phyloP scores from a whole-genome alignment of 2,888 invertebrate genomes.

The Microctonus hyperodae region DNA sequence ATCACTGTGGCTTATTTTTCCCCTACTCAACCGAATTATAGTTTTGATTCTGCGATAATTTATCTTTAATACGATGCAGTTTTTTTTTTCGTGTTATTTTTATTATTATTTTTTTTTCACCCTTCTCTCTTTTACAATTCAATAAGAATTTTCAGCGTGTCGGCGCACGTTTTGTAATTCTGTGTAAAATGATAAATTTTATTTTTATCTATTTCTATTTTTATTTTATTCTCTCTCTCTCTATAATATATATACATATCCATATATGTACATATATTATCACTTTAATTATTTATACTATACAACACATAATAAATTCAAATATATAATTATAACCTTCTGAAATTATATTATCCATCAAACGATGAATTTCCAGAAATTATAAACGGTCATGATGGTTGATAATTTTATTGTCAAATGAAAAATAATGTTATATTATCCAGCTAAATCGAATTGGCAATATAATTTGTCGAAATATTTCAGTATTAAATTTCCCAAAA shows the following conservation, averaged over 20 bases:
- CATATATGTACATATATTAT: slow-evolving; percentile 8
- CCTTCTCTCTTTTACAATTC: not conserved
- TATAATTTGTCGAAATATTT: slow-evolving; percentile 2
- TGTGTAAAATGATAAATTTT: not conserved
- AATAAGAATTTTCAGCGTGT: slow-evolving; percentile 6
- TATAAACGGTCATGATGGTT: slow-evolving; percentile 18
- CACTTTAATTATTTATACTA: too few relatives aligned
- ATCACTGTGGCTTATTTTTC: slow-evolving; percentile 18
- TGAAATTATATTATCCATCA: not conserved
- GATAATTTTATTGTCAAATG: slow-evolving; percentile 10
- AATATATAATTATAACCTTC: not conserved
- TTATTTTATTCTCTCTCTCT: not conserved
- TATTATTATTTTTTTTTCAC: not conserved
- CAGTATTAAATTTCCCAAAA: not conserved
- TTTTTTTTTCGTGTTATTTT: slow-evolving; percentile 25
- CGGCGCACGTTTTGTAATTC: slow-evolving; percentile 1
- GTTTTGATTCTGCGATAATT: slow-evolving; percentile 62
- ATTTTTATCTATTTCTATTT: not conserved
- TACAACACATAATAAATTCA: too few relatives aligned
- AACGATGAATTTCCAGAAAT: slow-evolving; percentile 34
- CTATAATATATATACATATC: not conserved
- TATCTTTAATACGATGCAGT: slow-evolving; percentile 56
- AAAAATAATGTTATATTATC: not conserved
- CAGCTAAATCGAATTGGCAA: slow-evolving; percentile 4
- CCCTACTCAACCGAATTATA: slow-evolving; percentile 57